Evolutionary conservation across 2,888 invertebrate genomes (phyloP).

Genomic region (Euzophera pinguis): DNA sequence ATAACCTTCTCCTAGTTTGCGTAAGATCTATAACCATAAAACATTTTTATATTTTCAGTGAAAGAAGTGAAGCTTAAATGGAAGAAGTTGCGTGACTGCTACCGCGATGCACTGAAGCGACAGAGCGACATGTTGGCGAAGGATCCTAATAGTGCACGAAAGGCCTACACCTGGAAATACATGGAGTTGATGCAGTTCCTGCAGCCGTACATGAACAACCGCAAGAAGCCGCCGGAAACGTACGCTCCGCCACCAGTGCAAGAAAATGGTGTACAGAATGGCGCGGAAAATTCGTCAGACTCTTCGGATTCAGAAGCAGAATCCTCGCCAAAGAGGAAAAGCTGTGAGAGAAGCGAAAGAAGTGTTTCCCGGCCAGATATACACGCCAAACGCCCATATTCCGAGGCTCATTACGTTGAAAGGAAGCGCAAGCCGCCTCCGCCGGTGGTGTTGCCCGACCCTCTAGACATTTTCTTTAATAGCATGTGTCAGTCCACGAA

Average conservation of each 20-base stretch:
- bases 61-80: conserved; percentile 71
- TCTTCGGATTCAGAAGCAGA: conserved; percentile 37
- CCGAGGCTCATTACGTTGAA: conserved; percentile 26
- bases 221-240: conserved; percentile 51
- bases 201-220: conserved; percentile 69
- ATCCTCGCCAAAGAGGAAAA: conserved; percentile 40
- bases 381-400: conserved; percentile 34
- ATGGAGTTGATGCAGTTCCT: conserved; percentile 67
- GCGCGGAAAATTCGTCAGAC: conserved; percentile 35
- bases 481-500: conserved; percentile 72
- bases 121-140: conserved; percentile 59
- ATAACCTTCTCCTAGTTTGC: no score
- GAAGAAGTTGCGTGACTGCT: conserved; percentile 72
- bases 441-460: conserved; percentile 38
- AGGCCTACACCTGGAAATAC: conserved; percentile 67
- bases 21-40: no score
- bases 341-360: conserved; percentile 45
- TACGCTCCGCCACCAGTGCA: conserved; percentile 27
- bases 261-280: conserved; percentile 22
- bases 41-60: conserved; percentile 41
- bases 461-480: conserved; percentile 69
- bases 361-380: conserved; percentile 51
- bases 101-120: conserved; percentile 69
- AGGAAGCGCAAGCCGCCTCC: conserved; percentile 24
- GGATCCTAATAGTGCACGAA: conserved; percentile 40